Conservation (phyloP, 2,113 vertebrate genomes). For the Thomomys bottae region DNA sequence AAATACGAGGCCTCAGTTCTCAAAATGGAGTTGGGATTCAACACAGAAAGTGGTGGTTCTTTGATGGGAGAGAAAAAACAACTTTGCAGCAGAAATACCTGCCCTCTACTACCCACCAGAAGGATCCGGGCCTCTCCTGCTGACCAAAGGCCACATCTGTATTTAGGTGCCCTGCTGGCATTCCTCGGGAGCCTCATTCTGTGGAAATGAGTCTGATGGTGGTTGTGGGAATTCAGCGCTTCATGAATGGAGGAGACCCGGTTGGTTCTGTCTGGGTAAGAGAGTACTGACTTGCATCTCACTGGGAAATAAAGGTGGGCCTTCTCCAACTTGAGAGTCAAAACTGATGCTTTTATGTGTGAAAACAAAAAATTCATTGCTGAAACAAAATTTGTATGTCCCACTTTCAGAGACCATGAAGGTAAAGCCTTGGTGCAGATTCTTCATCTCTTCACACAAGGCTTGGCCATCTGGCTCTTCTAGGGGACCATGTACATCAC, state of each 20-base stretch:
- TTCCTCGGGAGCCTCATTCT: conserved; percentile 97
- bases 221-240: conserved; percentile 96
- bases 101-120: conserved; percentile 97
- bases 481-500: too few species aligned
- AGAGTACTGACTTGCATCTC: too few species aligned
- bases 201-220: conserved; percentile 98
- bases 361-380: too few species aligned
- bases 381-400: too few species aligned
- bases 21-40: conserved; percentile 90
- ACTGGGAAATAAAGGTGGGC: too few species aligned
- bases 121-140: conserved; percentile 97
- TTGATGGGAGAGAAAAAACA: conserved; percentile 98
- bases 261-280: conserved; percentile 95
- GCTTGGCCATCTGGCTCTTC: too few species aligned
- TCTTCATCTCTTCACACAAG: too few species aligned
- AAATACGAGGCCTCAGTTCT: conserved; percentile 70
- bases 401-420: too few species aligned
- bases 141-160: conserved; percentile 97
- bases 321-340: too few species aligned
- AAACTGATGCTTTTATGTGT: too few species aligned
- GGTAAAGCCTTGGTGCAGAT: too few species aligned
- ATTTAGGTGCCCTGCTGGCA: conserved; percentile 97
- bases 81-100: conserved; percentile 97
- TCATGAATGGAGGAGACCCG: conserved; percentile 97
- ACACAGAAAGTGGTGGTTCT: conserved; percentile 97